Percentiles rank a stretch among this genome's conserved stretches.
phyloP scores from a whole-genome alignment of 2,888 invertebrate species.

The Luperina testacea region DNA sequence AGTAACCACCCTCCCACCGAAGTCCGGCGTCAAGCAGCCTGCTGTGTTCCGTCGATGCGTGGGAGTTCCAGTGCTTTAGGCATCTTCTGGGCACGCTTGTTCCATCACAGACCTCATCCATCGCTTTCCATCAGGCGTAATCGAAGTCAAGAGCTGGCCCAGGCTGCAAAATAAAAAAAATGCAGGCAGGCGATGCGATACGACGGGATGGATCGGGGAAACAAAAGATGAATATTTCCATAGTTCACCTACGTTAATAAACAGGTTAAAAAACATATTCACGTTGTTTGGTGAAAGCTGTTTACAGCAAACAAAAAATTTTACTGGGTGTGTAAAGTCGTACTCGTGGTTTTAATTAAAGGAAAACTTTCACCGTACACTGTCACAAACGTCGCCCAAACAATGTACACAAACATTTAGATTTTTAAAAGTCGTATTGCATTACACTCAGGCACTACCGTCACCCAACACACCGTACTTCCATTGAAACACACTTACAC shows the following conservation, averaged over 20 bases:
- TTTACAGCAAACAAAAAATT: background rate
- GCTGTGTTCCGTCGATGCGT: too few species aligned
- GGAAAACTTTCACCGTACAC: background rate
- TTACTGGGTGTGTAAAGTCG: background rate
- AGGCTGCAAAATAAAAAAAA: too few species aligned
- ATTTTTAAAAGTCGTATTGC: background rate
- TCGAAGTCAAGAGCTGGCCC: too few species aligned
- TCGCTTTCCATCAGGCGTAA: too few species aligned
- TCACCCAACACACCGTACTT: constrained; percentile 15
- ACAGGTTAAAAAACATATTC: background rate
- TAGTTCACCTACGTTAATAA: background rate
- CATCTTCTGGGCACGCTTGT: too few species aligned
- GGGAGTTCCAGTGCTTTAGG: too few species aligned
- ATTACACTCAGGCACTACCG: constrained; percentile 12
- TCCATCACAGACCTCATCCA: too few species aligned
- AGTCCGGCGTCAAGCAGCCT: too few species aligned
- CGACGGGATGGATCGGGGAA: background rate
- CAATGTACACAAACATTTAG: background rate
- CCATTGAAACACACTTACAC: constrained; percentile 63
- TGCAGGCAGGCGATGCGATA: background rate
- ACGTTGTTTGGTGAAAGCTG: too few species aligned
- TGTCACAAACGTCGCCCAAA: background rate
- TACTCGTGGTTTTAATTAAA: background rate
- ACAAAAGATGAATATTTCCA: background rate
- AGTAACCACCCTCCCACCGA: background rate